A percentile compares a stretch with the other conserved stretches of the same genome.
Evolutionary conservation across 2,113 vertebrate genomes (phyloP).

Genomic region (Meleagris gallopavo): DNA sequence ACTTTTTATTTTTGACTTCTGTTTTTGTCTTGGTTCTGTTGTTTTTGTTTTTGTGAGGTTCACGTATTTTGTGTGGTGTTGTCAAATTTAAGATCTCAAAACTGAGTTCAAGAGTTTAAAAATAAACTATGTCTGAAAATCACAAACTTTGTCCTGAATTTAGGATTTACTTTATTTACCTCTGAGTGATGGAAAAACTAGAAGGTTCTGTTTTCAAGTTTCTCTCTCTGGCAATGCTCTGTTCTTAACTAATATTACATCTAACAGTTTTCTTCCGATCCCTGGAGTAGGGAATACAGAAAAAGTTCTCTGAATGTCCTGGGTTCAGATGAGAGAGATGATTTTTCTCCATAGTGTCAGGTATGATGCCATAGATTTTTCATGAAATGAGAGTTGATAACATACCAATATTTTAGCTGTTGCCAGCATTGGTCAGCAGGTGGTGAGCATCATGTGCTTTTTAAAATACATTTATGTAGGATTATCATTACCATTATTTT

Average conservation of each 20-base stretch:
- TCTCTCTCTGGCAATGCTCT: rapidly evolving
- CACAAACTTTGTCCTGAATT: not conserved
- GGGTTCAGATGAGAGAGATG: too few relatives aligned
- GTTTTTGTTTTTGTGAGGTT: not conserved
- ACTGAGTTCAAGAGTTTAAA: not conserved
- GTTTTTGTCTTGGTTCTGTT: not conserved
- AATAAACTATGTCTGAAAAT: not conserved
- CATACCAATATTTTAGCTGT: too few relatives aligned
- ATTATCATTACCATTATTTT: too few relatives aligned
- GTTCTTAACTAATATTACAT: not conserved
- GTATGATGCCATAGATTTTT: too few relatives aligned
- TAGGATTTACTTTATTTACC: not conserved
- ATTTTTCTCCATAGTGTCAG: too few relatives aligned
- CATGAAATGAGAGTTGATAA: too few relatives aligned
- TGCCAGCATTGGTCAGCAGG: too few relatives aligned
- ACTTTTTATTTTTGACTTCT: not conserved
- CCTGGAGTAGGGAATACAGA: not conserved
- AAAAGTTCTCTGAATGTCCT: not conserved
- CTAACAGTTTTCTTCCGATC: not conserved
- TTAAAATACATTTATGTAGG: too few relatives aligned
- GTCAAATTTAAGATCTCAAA: not conserved
- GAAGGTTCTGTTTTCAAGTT: not conserved
- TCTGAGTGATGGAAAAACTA: not conserved
- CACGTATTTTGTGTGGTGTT: not conserved
- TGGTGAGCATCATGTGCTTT: too few relatives aligned